A percentile compares a stretch with the other conserved stretches of the same genome.
Conservation (phyloP, 2,113 vertebrate species). For the Mandrillus leucophaeus region DNA sequence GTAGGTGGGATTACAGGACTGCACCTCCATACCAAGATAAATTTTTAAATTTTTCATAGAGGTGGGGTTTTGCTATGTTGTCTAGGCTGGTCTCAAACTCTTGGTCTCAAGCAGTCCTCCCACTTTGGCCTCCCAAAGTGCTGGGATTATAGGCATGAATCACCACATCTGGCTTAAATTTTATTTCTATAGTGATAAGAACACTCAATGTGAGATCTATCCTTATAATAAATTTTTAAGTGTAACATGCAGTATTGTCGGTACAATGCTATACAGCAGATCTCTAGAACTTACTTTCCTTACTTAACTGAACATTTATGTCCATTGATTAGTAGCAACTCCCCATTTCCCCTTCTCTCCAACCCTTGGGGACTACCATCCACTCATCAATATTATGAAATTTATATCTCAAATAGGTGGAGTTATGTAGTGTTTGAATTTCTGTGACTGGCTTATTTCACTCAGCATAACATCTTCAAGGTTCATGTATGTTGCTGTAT, state of each 20-base stretch:
- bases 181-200: background rate
- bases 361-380: background rate
- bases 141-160: no score
- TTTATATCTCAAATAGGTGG: background rate
- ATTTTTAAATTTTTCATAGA: no score
- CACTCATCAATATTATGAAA: background rate
- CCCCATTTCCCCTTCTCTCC: background rate
- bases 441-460: background rate
- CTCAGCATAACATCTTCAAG: background rate
- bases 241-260: no score
- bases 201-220: no score
- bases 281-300: background rate
- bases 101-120: no score
- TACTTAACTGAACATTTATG: background rate
- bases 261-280: background rate
- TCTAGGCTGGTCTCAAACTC: no score
- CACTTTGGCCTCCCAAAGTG: no score
- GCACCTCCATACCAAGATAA: no score
- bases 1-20: no score
- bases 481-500: background rate
- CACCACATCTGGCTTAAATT: no score
- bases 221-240: background rate
- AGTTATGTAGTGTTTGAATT: background rate
- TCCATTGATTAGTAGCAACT: background rate
- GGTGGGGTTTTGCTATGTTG: no score